phyloP scores from a whole-genome alignment of 2,113 vertebrate genomes.

The Chaetodon trifascialis region DNA sequence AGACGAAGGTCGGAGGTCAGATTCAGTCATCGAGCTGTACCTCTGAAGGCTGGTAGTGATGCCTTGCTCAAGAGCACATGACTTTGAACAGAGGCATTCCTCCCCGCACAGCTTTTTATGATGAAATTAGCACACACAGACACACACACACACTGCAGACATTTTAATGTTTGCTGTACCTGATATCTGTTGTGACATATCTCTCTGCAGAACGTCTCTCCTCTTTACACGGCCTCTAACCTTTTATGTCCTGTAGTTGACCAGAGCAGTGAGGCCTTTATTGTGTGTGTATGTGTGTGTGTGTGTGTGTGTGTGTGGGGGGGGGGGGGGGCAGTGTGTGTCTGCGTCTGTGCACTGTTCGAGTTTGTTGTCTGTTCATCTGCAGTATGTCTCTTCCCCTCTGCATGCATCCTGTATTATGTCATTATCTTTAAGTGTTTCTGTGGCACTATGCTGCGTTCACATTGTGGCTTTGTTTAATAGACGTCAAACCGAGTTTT shows the following conservation, averaged over 20 bases:
- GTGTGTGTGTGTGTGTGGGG: neutral
- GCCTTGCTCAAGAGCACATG: conserved; percentile 2
- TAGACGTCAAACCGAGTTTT: neutral
- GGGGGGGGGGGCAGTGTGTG: conserved; percentile 9
- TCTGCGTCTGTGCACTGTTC: neutral
- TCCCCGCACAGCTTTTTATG: neutral
- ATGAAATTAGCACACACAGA: neutral
- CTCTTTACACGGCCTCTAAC: conserved; percentile 39
- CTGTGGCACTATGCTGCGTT: conserved; percentile 51
- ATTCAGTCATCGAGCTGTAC: conserved; percentile 1
- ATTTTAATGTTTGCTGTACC: neutral
- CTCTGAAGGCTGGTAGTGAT: neutral
- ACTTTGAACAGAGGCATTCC: neutral
- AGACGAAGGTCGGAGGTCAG: conserved; percentile 14
- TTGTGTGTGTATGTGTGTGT: neutral
- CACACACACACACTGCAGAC: neutral
- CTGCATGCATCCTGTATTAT: conserved; percentile 30
- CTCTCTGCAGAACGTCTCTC: conserved; percentile 37
- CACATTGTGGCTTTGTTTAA: conserved; percentile 55
- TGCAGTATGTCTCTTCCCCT: conserved; percentile 22
- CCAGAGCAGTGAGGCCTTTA: conserved; percentile 29
- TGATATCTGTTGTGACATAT: neutral
- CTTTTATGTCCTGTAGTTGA: conserved; percentile 44
- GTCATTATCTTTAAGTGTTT: conserved; percentile 15
- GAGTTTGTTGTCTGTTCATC: neutral